Conservation (phyloP, 2,113 vertebrate species). For the Lucifuga dentata region DNA sequence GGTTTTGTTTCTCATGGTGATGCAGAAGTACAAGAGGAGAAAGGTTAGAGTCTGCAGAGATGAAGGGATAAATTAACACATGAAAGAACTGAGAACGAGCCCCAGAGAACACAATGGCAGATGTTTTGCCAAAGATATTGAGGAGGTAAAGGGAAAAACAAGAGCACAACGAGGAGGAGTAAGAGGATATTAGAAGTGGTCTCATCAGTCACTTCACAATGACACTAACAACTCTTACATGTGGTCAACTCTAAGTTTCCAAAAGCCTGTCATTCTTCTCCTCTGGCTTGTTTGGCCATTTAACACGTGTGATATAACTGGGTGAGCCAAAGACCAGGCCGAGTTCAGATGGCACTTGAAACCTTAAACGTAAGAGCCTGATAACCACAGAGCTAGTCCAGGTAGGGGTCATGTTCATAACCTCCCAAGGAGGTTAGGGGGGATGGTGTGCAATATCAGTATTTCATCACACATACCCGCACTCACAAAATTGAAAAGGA, state of each 20-base stretch:
- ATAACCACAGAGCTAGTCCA: slow-evolving; percentile 16
- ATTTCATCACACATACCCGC: slow-evolving; percentile 29
- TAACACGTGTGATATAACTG: slow-evolving; percentile 52
- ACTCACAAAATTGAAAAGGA: slow-evolving; percentile 12
- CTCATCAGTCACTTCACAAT: slow-evolving; percentile 48
- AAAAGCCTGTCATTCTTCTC: slow-evolving; percentile 45
- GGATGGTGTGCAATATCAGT: slow-evolving; percentile 26
- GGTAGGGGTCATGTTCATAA: slow-evolving; percentile 46
- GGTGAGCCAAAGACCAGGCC: slow-evolving; percentile 48
- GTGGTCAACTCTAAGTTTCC: slow-evolving; percentile 50
- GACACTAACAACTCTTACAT: slow-evolving; percentile 62
- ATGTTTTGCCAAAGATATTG: slow-evolving; percentile 37
- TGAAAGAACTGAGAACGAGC: slow-evolving; percentile 31
- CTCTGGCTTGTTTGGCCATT: slow-evolving; percentile 57
- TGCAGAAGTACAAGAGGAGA: slow-evolving; percentile 30
- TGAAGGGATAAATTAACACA: slow-evolving; percentile 42
- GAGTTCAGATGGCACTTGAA: slow-evolving; percentile 36
- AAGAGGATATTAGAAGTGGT: slow-evolving; percentile 47
- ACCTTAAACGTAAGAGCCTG: slow-evolving; percentile 23
- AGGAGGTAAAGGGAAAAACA: slow-evolving; percentile 25
- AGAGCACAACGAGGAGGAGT: slow-evolving; percentile 16
- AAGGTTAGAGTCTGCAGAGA: slow-evolving; percentile 24
- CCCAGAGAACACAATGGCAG: slow-evolving; percentile 13
- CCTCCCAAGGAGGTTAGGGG: slow-evolving; percentile 18
- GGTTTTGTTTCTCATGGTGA: slow-evolving; percentile 56